phyloP scores from a whole-genome alignment of 2,888 invertebrate species.

The Temnothorax unifasciatus region DNA sequence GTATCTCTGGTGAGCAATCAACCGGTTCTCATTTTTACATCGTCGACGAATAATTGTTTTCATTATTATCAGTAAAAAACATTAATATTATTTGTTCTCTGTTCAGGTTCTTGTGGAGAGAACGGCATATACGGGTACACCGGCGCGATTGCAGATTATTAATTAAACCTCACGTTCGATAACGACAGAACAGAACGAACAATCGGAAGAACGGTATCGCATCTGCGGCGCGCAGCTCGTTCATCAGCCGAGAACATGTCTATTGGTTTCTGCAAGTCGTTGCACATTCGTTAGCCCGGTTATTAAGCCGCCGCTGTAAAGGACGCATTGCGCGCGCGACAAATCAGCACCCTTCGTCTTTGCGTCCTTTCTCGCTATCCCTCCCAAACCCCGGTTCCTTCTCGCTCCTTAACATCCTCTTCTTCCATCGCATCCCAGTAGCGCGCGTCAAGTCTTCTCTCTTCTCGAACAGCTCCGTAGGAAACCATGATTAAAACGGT shows the following conservation, averaged over 20 bases:
- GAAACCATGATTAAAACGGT: constrained; percentile 75
- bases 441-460: constrained; percentile 38
- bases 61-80: background rate
- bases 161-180: constrained; percentile 48
- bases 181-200: constrained; percentile 42
- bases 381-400: background rate
- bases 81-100: constrained; percentile 7
- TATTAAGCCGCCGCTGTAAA: constrained; percentile 78
- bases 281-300: constrained; percentile 72
- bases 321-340: constrained; percentile 62
- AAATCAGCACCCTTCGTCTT: constrained; percentile 44
- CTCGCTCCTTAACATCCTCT: constrained; percentile 34
- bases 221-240: constrained; percentile 54
- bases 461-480: constrained; percentile 66
- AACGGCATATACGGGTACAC: background rate
- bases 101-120: background rate
- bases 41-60: background rate
- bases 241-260: constrained; percentile 46
- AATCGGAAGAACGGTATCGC: constrained; percentile 38
- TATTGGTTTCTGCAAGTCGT: constrained; percentile 63
- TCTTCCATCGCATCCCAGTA: constrained; percentile 27
- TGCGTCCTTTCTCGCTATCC: constrained; percentile 16
- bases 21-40: background rate
- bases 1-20: background rate
- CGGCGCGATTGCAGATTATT: constrained; percentile 35